Percentiles rank a stretch among this genome's conserved stretches.
phyloP scores from a whole-genome alignment of 2,888 invertebrate species.

The Eupithecia subumbrata region DNA sequence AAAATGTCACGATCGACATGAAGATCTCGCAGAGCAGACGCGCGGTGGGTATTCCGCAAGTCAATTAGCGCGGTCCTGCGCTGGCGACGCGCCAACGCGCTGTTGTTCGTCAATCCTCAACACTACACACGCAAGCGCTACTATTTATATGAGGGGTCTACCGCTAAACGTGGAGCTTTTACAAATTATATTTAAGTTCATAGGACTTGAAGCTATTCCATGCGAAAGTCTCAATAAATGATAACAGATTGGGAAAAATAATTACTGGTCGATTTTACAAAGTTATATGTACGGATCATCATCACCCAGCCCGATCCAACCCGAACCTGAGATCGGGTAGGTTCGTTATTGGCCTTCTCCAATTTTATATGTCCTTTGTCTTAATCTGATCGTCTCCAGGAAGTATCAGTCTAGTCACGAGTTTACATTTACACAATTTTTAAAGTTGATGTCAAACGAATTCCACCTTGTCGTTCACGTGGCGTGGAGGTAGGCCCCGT shows the following conservation, averaged over 20 bases:
- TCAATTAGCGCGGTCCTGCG: neutral
- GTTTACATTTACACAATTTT: neutral
- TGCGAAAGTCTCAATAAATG: neutral
- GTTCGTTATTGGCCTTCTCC: too few species aligned
- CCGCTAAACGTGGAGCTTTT: constrained; percentile 6
- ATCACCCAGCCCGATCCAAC: too few species aligned
- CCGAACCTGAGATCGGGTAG: too few species aligned
- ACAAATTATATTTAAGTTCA: neutral
- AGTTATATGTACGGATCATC: too few species aligned
- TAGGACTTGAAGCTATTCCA: neutral
- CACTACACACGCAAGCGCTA: constrained; percentile 37
- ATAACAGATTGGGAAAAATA: neutral
- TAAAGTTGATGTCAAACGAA: neutral
- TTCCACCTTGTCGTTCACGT: neutral
- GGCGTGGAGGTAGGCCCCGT: constrained; percentile 39
- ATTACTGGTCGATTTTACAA: too few species aligned
- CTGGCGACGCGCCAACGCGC: constrained; percentile 58
- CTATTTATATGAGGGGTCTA: constrained; percentile 28
- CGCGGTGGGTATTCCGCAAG: neutral
- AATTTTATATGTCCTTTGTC: too few species aligned
- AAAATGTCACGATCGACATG: neutral
- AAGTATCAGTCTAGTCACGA: neutral
- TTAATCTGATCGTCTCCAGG: neutral
- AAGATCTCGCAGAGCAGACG: neutral
- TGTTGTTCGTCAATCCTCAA: constrained; percentile 61